phyloP scores from a whole-genome alignment of 37 sponge, comb jelly and placozoan genomes.

The Halichondria panicea region DNA sequence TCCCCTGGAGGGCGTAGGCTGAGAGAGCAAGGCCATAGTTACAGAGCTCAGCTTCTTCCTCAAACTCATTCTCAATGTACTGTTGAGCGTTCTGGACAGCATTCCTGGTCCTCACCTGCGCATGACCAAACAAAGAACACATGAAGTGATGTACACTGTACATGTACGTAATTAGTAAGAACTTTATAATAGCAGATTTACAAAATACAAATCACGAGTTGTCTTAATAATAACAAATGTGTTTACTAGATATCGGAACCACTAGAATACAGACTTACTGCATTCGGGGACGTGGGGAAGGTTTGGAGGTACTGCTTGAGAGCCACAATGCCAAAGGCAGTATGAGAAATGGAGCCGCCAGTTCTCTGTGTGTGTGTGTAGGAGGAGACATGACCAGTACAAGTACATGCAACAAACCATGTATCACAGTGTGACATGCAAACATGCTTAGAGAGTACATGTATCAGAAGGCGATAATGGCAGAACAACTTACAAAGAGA shows the following conservation, averaged over 20 bases:
- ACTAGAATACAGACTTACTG: too few relatives aligned
- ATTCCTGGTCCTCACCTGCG: neutral
- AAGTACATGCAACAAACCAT: neutral
- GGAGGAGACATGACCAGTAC: neutral
- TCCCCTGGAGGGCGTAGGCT: constrained; percentile 10
- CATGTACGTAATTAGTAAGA: too few relatives aligned
- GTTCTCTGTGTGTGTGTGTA: neutral
- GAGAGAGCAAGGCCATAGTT: constrained; percentile 36
- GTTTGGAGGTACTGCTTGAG: constrained; percentile 17
- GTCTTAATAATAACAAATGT: too few relatives aligned
- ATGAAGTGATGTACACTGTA: too few relatives aligned
- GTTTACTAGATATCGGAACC: too few relatives aligned
- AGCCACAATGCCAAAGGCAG: constrained; percentile 31
- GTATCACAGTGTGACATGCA: neutral
- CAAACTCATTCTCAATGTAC: neutral
- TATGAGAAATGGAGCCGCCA: neutral
- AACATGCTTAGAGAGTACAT: neutral
- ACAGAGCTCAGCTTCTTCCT: constrained; percentile 13
- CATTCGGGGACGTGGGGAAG: too few relatives aligned
- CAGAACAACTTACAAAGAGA: constrained; percentile 30
- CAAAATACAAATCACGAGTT: too few relatives aligned
- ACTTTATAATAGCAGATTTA: too few relatives aligned
- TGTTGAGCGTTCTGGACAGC: constrained; percentile 13
- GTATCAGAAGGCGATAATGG: neutral
- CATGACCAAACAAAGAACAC: neutral